Evolutionary conservation across 2,113 vertebrate species (phyloP).

Genomic region (Rhinichthys klamathensis): DNA sequence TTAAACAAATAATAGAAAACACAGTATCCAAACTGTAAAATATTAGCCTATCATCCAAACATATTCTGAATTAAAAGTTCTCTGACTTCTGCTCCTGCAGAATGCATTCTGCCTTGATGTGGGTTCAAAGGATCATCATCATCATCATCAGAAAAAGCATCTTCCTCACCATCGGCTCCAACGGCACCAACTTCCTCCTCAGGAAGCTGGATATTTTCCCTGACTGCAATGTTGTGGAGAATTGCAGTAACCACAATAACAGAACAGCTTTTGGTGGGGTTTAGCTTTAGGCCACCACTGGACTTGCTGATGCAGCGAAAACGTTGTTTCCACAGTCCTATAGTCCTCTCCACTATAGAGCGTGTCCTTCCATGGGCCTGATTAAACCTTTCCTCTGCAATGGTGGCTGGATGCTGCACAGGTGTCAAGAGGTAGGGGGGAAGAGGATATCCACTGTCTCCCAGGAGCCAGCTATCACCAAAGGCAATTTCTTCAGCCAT

Average conservation of each 20-base stretch:
- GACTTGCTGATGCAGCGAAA: conserved; percentile 19
- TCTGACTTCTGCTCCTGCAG: too few species aligned
- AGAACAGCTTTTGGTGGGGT: conserved; percentile 7
- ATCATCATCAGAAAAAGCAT: too few species aligned
- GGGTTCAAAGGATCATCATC: too few species aligned
- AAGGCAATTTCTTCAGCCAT: too few species aligned
- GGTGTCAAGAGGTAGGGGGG: neutral
- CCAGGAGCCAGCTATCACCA: neutral
- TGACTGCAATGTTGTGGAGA: neutral
- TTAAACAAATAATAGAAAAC: too few species aligned
- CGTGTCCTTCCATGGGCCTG: neutral
- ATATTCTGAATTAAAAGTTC: too few species aligned
- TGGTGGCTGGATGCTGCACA: neutral
- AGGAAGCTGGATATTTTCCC: too few species aligned
- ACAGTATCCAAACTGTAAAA: too few species aligned
- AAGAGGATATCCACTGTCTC: neutral
- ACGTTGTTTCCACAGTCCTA: conserved; percentile 8
- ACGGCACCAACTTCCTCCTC: too few species aligned
- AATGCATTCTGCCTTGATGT: too few species aligned
- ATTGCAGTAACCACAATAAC: conserved; percentile 9
- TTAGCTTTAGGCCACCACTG: neutral
- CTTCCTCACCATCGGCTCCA: too few species aligned
- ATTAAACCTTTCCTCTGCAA: neutral
- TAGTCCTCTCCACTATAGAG: conserved; percentile 16
- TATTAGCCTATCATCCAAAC: too few species aligned